Evolutionary conservation across 2,797 vertebrate species (phyloP), one percentile per base, ranked within the genome.

Genomic region (Petrocephalus schoutedeni): DNA sequence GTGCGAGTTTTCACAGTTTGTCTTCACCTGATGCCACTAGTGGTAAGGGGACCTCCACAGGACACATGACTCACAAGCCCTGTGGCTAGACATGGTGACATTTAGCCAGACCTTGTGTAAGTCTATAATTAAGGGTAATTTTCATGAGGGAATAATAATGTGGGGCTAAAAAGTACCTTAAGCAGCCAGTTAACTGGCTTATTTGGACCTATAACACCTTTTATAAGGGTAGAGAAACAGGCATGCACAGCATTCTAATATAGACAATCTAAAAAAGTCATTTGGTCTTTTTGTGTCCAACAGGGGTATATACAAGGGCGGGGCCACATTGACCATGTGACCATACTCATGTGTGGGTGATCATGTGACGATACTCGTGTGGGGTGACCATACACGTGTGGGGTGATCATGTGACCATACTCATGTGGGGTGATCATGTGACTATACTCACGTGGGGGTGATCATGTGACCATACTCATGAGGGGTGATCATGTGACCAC

Each of bases 51-150:
- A 77, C 51, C 53, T 87, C 61, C 71, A 56, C 67, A 54, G 86
- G 61, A 87, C 61, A 23, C 64, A 36, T 4, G 12, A 23, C 9
- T 14, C 86, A 74, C 41, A 21, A 49, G n/a, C n/a, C 49, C 21
- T 3, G 9, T n/a, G 10, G n/a, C 56, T 71, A 54, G 64, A n/a
- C 53, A 56, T n/a, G 4, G 51, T 74, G 67, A 74, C 64, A 21
- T 74, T 9, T 51, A 53, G 61, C 32, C 21, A 71, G 86, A 87
- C 61, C 67, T 61, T 49, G 45, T 28, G 61, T 53, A 2, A 74
- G 53, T 87, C 45, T 71, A 51, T 87, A 87, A 87, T 87, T 87
- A 87, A 54, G 49, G 67, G 86, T 77, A 7, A 87, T 87, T 87
- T 87, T 64, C 86, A 87, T 74, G 53, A 51, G 61, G 71, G 61